Percentiles rank a stretch among this genome's conserved stretches.
These are phyloP conservation scores for Podabrus alpinus DNA, from an alignment of 2,888 invertebrate species.

Conservation along the genomic window DNA sequence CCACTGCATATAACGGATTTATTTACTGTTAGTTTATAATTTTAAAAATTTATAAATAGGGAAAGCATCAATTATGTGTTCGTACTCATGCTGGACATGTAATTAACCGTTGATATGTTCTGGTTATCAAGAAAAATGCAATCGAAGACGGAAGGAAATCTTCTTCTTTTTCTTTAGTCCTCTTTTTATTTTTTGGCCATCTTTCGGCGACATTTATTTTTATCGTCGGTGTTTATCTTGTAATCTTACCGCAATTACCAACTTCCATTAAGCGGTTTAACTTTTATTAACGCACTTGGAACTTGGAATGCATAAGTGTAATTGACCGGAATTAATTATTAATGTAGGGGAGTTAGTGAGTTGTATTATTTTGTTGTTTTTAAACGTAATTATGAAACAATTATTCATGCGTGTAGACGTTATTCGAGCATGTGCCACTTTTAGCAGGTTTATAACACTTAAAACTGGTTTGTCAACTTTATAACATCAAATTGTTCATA, in stretches of 20 bases:
- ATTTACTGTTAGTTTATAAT: background rate
- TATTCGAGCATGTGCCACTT: conserved; percentile 19
- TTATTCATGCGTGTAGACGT: conserved; percentile 20
- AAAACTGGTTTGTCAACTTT: conserved; percentile 32
- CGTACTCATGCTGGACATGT: background rate
- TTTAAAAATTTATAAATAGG: background rate
- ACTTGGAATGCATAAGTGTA: conserved; percentile 22
- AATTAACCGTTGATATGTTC: conserved; percentile 19
- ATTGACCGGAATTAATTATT: conserved; percentile 23
- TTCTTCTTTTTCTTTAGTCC: no score
- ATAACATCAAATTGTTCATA: conserved; percentile 30
- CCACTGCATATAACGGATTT: background rate
- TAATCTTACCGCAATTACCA: conserved; percentile 2
- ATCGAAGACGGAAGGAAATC: background rate
- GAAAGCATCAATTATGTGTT: background rate
- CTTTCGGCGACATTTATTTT: background rate
- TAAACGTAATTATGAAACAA: conserved; percentile 1
- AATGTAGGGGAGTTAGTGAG: background rate
- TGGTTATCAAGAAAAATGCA: conserved; percentile 8
- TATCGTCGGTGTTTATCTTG: background rate
- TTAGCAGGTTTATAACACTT: conserved; percentile 30
- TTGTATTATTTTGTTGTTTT: background rate
- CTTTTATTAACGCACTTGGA: conserved; percentile 8
- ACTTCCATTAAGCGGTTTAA: background rate
- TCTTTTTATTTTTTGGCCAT: no score